A percentile compares a stretch with the other conserved stretches of the same genome.
phyloP scores from a whole-genome alignment of 1,140 invertebrate species.

The Anoplophora glabripennis region DNA sequence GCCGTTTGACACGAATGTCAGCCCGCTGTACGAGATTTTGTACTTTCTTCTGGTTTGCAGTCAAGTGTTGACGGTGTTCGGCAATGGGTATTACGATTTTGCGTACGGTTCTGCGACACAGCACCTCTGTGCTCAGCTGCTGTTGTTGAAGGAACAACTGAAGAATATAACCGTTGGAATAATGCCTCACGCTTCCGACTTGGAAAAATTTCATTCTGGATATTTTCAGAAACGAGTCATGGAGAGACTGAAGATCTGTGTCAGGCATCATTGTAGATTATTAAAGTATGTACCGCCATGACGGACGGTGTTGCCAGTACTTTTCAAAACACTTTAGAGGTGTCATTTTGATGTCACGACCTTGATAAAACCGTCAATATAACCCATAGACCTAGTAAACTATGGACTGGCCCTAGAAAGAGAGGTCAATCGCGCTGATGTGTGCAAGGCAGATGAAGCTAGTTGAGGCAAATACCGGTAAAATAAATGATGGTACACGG shows the following conservation, averaged over 20 bases:
- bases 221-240: slow-evolving; percentile 6
- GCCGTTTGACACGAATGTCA: slow-evolving; percentile 9
- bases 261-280: slow-evolving; percentile 4
- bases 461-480: too few relatives aligned
- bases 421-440: too few relatives aligned
- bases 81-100: slow-evolving; percentile 12
- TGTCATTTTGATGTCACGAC: too few relatives aligned
- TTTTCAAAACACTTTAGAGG: neutral
- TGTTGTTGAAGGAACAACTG: slow-evolving; percentile 10
- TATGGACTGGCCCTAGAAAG: too few relatives aligned
- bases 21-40: slow-evolving; percentile 11
- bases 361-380: too few relatives aligned
- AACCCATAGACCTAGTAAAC: too few relatives aligned
- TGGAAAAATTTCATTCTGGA: slow-evolving; percentile 6
- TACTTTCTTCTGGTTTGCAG: slow-evolving; percentile 5
- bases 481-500: too few relatives aligned
- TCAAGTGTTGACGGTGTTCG: slow-evolving; percentile 6
- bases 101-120: slow-evolving; percentile 1
- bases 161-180: slow-evolving; percentile 10
- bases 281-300: slow-evolving; percentile 1
- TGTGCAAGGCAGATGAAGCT: too few relatives aligned
- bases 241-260: slow-evolving; percentile 1
- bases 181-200: neutral
- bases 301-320: neutral
- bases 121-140: slow-evolving; percentile 11